These are phyloP conservation scores for Amphiduros pacificus DNA, from an alignment of 2,888 invertebrate genomes.

Conservation along the genomic window DNA sequence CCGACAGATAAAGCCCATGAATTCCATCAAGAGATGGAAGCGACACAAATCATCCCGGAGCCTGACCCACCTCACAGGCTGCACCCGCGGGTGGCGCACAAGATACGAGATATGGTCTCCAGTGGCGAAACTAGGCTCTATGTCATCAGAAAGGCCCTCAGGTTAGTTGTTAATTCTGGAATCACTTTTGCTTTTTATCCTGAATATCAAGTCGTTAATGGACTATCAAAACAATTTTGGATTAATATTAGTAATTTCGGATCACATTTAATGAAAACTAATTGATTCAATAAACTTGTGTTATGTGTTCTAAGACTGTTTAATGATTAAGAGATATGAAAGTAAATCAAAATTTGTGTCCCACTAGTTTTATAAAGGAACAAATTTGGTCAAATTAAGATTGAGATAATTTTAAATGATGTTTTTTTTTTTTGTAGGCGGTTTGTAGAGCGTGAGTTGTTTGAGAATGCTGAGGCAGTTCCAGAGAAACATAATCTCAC, in stretches of 20 bases:
- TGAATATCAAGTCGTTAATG: no score
- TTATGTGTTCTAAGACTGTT: no score
- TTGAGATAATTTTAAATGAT: constrained; percentile 3
- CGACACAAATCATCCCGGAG: constrained; percentile 11
- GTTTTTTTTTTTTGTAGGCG: constrained; percentile 37
- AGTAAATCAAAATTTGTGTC: no score
- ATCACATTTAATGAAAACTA: no score
- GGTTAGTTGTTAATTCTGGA: constrained; percentile 46
- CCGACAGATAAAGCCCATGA: constrained; percentile 57
- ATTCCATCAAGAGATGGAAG: constrained; percentile 42
- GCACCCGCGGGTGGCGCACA: constrained; percentile 49
- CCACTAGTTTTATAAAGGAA: no score
- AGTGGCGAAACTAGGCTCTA: constrained; percentile 53
- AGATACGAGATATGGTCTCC: constrained; percentile 53
- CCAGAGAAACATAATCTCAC: constrained; percentile 55
- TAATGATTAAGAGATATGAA: no score
- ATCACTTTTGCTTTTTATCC: no score
- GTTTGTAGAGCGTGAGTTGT: constrained; percentile 48
- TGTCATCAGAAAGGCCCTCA: constrained; percentile 50
- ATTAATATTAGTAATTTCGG: no score
- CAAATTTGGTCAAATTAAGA: no score
- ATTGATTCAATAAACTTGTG: no score
- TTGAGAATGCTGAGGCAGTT: constrained; percentile 25
- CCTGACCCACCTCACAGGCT: constrained; percentile 28
- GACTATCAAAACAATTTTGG: no score